These are phyloP conservation scores for Fringilla coelebs DNA, from an alignment of 2,797 vertebrate genomes.

Conservation along the genomic window DNA sequence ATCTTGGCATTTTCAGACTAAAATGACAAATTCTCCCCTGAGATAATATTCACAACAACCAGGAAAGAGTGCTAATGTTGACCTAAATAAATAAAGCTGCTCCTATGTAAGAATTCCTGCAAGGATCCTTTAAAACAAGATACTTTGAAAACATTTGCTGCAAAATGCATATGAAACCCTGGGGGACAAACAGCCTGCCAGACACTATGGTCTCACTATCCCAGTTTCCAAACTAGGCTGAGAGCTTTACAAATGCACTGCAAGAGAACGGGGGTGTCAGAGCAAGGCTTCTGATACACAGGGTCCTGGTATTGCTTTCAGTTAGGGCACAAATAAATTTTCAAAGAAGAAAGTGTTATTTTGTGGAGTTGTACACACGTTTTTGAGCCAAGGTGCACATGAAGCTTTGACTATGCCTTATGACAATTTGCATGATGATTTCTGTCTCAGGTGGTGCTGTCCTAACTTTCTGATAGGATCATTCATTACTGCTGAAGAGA, in stretches of 20 bases:
- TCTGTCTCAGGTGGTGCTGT: not conserved
- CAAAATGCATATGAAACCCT: constrained; percentile 8
- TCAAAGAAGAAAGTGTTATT: not conserved
- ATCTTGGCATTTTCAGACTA: constrained; percentile 36
- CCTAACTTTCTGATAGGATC: not conserved
- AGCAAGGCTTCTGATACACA: not conserved
- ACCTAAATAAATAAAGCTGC: constrained; percentile 52
- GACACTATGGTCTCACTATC: not conserved
- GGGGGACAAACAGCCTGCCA: not conserved
- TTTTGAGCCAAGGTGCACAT: not conserved
- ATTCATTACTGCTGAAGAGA: not conserved
- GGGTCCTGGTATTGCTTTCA: not conserved
- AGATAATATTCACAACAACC: constrained; percentile 29
- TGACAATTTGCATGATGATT: not conserved
- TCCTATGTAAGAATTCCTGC: constrained; percentile 21
- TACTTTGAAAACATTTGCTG: constrained; percentile 6
- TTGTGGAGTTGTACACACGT: not conserved
- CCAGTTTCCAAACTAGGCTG: not conserved
- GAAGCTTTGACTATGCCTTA: not conserved
- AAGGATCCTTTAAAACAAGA: constrained; percentile 27
- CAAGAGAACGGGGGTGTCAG: not conserved
- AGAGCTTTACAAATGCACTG: not conserved
- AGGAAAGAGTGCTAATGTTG: constrained; percentile 45
- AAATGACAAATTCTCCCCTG: constrained; percentile 48
- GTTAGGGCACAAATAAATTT: not conserved